A percentile compares a stretch with the other conserved stretches of the same genome.
These are phyloP conservation scores for Chloroceryle inda DNA, from an alignment of 2,797 vertebrate genomes.

Conservation along the genomic window DNA sequence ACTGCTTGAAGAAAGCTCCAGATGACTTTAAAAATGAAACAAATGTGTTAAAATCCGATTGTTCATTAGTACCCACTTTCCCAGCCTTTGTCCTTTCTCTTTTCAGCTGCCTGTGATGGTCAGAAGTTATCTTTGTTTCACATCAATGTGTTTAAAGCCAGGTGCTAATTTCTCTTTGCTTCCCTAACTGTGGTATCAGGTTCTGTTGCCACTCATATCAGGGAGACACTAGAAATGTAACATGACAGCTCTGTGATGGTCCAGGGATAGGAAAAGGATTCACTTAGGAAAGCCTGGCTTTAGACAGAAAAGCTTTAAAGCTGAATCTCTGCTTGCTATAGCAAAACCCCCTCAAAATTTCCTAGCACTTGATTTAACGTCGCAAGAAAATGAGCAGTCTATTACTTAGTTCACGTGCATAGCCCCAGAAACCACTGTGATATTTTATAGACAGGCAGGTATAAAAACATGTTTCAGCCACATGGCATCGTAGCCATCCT, in stretches of 20 bases:
- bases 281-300: not conserved
- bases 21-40: not conserved
- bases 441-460: not conserved
- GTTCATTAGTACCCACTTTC: not conserved
- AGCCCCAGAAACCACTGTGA: not conserved
- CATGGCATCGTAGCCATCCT: not conserved
- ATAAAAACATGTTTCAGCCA: not conserved
- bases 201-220: not conserved
- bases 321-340: not conserved
- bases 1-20: not conserved
- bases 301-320: not conserved
- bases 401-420: not conserved
- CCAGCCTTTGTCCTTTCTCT: not conserved
- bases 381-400: not conserved
- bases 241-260: not conserved
- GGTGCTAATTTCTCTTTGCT: not conserved
- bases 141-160: not conserved
- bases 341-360: not conserved
- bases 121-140: not conserved
- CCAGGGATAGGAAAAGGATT: not conserved
- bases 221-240: not conserved
- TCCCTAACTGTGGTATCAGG: not conserved
- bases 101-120: not conserved
- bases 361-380: not conserved
- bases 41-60: not conserved